Evolutionary conservation across 1,140 invertebrate genomes (phyloP).

Genomic region (Trichogramma pretiosum): DNA sequence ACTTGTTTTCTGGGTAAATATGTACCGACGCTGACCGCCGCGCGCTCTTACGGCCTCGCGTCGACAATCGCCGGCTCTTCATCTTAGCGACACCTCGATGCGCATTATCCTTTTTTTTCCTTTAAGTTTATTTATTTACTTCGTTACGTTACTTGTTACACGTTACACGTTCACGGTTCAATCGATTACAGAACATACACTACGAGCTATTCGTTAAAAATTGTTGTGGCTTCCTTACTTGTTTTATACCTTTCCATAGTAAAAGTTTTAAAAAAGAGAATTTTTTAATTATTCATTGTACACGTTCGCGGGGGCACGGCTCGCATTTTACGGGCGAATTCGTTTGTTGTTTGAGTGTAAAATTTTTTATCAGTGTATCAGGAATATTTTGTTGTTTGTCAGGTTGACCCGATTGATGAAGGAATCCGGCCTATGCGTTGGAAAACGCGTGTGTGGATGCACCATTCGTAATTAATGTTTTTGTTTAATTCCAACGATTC

Average conservation of each 20-base stretch:
- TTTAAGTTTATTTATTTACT: slow-evolving; percentile 29
- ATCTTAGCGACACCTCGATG: slow-evolving; percentile 16
- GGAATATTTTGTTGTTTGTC: background rate
- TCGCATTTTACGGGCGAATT: slow-evolving; percentile 22
- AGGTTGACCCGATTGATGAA: background rate
- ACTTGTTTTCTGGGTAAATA: too few relatives aligned
- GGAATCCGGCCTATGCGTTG: slow-evolving; percentile 1
- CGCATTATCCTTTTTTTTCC: slow-evolving; percentile 31
- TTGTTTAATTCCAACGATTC: background rate
- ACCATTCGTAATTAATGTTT: slow-evolving; percentile 13
- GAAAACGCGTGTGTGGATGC: slow-evolving; percentile 8
- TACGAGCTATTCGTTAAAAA: slow-evolving; percentile 45
- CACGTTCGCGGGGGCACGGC: slow-evolving; percentile 34
- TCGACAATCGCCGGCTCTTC: background rate
- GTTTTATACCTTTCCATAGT: slow-evolving; percentile 26
- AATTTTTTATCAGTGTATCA: slow-evolving; percentile 4
- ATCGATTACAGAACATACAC: slow-evolving; percentile 48
- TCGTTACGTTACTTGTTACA: slow-evolving; percentile 18
- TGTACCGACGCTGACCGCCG: slow-evolving; percentile 25
- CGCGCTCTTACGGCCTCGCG: slow-evolving; percentile 23
- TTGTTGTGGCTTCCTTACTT: slow-evolving; percentile 39
- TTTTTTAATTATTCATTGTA: slow-evolving; percentile 32
- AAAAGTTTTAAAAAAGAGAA: slow-evolving; percentile 29
- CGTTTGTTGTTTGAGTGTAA: slow-evolving; percentile 12
- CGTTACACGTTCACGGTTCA: slow-evolving; percentile 26